Conservation (phyloP, 2,113 vertebrate species). For the Taxidea taxus region DNA sequence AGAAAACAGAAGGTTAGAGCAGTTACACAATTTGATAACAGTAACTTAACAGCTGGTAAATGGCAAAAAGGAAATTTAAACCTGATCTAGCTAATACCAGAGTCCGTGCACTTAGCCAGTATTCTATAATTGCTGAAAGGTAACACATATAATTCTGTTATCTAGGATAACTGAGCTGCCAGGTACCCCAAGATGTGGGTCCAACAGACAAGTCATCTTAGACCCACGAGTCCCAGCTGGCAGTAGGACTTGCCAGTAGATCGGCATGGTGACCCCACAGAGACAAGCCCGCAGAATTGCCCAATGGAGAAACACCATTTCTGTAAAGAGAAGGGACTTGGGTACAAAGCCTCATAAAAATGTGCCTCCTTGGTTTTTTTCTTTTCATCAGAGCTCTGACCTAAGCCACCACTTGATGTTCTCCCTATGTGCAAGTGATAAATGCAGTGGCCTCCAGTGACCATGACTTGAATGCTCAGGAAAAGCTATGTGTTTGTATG, state of each 20-base stretch:
- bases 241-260: not conserved
- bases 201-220: not conserved
- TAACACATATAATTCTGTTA: not conserved
- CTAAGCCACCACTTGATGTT: not conserved
- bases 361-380: not conserved
- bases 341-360: not conserved
- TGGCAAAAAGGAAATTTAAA: not conserved
- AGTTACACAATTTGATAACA: not conserved
- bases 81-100: not conserved
- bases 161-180: not conserved
- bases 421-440: not conserved
- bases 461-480: not conserved
- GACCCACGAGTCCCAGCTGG: not conserved
- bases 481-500: not conserved
- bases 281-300: not conserved
- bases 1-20: not conserved
- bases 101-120: not conserved
- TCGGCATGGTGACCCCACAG: fast-evolving
- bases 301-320: not conserved
- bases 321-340: not conserved
- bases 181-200: not conserved
- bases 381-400: not conserved
- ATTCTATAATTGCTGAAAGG: not conserved
- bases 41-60: not conserved
- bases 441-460: not conserved